These are phyloP conservation scores for Stenopsyche tienmushanensis DNA, from an alignment of 1,140 invertebrate species.

Conservation along the genomic window DNA sequence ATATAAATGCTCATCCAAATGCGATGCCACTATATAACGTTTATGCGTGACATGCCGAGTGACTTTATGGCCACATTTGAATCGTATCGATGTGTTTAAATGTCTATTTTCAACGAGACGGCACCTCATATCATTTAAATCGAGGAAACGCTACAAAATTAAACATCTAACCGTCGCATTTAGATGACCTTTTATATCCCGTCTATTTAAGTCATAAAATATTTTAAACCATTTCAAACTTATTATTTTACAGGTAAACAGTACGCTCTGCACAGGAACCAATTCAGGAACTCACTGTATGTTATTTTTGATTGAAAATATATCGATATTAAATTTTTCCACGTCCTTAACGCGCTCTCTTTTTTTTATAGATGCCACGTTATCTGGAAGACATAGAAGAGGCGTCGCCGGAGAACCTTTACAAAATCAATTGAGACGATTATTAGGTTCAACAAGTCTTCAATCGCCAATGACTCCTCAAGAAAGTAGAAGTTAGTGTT, in stretches of 20 bases:
- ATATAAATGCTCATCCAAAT: neutral
- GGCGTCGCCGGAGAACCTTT: constrained; percentile 65
- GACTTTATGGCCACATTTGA: neutral
- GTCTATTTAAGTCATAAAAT: too few species aligned
- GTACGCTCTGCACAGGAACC: constrained; percentile 2
- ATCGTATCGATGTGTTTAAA: too few species aligned
- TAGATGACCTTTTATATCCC: too few species aligned
- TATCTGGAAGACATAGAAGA: constrained; percentile 54
- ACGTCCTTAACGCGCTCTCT: neutral
- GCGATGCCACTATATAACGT: too few species aligned
- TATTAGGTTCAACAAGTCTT: constrained; percentile 56
- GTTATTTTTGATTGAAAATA: neutral
- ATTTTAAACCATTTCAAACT: too few species aligned
- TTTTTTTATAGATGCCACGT: constrained; percentile 57
- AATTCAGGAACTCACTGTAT: constrained; percentile 24
- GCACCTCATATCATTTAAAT: too few species aligned
- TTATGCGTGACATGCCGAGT: too few species aligned
- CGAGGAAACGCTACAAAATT: too few species aligned
- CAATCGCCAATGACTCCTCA: constrained; percentile 30
- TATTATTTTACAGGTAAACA: constrained; percentile 20
- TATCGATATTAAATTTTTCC: constrained; percentile 8
- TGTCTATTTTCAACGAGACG: too few species aligned
- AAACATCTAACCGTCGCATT: too few species aligned
- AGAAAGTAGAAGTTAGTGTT: constrained; percentile 30
- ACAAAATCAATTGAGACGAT: constrained; percentile 73